A percentile compares a stretch with the other conserved stretches of the same genome.
Conservation (phyloP, 2,113 vertebrate species). For the Marmota monax region DNA sequence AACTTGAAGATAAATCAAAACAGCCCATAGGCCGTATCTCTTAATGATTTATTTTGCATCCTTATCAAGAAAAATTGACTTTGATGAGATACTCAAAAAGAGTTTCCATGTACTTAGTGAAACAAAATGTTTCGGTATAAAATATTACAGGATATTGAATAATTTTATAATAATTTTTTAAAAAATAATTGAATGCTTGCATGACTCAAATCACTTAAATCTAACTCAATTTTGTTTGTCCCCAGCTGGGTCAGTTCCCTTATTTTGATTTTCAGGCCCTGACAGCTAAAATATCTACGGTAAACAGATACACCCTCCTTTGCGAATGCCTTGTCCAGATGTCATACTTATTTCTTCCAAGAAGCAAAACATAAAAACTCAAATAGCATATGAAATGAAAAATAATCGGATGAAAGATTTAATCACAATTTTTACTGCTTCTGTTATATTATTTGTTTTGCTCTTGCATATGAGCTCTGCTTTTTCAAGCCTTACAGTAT, state of each 20-base stretch:
- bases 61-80: conserved; percentile 43
- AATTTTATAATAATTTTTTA: conserved; percentile 18
- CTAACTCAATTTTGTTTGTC: conserved; percentile 33
- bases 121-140: background rate
- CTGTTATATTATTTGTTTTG: conserved; percentile 62
- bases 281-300: background rate
- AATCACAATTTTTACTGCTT: conserved; percentile 76
- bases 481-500: conserved; percentile 34
- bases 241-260: conserved; percentile 59
- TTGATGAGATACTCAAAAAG: conserved; percentile 26
- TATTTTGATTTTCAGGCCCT: conserved; percentile 48
- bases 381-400: conserved; percentile 71
- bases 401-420: conserved; percentile 73
- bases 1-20: conserved; percentile 39
- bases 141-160: background rate
- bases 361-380: conserved; percentile 65
- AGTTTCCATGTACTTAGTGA: background rate
- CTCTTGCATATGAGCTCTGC: conserved; percentile 31
- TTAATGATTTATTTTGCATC: conserved; percentile 21
- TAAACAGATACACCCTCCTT: background rate
- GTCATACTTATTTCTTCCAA: conserved; percentile 53
- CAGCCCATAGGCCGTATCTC: background rate
- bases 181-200: background rate
- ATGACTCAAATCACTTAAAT: background rate
- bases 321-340: conserved; percentile 24